Conservation (phyloP, 1,140 invertebrate genomes). For the Brachionus rotundiformis region DNA sequence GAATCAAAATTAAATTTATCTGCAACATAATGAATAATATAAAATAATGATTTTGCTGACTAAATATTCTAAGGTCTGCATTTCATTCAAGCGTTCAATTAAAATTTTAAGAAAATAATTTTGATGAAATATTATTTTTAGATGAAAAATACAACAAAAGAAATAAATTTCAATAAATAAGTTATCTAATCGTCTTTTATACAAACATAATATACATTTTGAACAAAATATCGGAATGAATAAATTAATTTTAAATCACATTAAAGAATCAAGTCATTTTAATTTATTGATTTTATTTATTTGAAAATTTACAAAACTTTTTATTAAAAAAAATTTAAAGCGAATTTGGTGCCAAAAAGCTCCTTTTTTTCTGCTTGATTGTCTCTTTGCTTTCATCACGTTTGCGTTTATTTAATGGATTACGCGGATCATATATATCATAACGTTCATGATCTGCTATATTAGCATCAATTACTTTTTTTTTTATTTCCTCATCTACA, state of each 20-base stretch:
- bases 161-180: too few relatives aligned
- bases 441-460: conserved; percentile 83
- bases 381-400: conserved; percentile 66
- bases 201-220: not conserved
- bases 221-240: too few relatives aligned
- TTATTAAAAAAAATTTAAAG: not conserved
- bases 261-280: too few relatives aligned
- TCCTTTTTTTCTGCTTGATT: conserved; percentile 21
- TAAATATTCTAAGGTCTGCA: not conserved
- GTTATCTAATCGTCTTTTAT: too few relatives aligned
- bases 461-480: conserved; percentile 89
- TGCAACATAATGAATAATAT: not conserved
- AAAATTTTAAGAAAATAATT: not conserved
- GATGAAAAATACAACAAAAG: too few relatives aligned
- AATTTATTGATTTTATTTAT: not conserved
- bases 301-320: not conserved
- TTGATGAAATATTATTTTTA: not conserved
- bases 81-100: not conserved
- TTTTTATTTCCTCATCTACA: conserved; percentile 70
- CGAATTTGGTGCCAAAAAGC: not conserved
- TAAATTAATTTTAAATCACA: too few relatives aligned
- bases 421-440: conserved; percentile 90
- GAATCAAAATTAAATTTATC: not conserved
- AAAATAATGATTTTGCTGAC: not conserved
- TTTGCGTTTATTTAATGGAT: conserved; percentile 86